Conservation (phyloP, 2,797 vertebrate species). For the Anabas testudineus region DNA sequence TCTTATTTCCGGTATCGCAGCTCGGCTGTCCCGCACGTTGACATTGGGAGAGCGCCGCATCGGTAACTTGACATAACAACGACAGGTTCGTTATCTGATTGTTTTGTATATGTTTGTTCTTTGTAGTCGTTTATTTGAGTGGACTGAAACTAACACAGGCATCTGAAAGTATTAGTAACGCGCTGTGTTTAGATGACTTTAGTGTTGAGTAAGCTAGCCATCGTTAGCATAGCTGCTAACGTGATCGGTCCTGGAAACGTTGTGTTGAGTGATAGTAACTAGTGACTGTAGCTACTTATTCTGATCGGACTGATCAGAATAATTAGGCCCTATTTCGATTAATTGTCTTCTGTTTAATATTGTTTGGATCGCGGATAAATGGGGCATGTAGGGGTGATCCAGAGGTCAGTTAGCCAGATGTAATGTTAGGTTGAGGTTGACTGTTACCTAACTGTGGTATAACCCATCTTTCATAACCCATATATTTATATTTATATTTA, state of each 20-base stretch:
- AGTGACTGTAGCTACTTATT: not conserved
- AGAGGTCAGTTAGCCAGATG: not conserved
- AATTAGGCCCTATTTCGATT: fast-evolving
- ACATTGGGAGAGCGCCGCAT: conserved; percentile 47
- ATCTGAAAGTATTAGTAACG: fast-evolving
- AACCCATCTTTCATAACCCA: not conserved
- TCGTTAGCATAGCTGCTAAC: no score
- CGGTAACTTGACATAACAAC: not conserved
- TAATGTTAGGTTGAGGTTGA: no score
- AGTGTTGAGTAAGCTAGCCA: not conserved
- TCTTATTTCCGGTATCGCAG: conserved; percentile 5
- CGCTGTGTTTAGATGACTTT: fast-evolving
- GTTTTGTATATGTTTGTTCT: fast-evolving
- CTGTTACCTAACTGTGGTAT: conserved; percentile 9
- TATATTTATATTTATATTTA: no score
- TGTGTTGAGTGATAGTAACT: no score
- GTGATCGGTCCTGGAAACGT: no score
- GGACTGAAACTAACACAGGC: not conserved
- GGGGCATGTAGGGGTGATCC: fast-evolving
- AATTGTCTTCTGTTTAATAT: fast-evolving
- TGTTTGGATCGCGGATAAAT: fast-evolving
- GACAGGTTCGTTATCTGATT: not conserved
- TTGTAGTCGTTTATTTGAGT: fast-evolving
- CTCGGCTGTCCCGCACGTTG: conserved; percentile 45
- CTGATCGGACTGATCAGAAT: not conserved